phyloP scores from a whole-genome alignment of 92 coral and sea anemone genomes.

The Hydrozoanthus gracilis region DNA sequence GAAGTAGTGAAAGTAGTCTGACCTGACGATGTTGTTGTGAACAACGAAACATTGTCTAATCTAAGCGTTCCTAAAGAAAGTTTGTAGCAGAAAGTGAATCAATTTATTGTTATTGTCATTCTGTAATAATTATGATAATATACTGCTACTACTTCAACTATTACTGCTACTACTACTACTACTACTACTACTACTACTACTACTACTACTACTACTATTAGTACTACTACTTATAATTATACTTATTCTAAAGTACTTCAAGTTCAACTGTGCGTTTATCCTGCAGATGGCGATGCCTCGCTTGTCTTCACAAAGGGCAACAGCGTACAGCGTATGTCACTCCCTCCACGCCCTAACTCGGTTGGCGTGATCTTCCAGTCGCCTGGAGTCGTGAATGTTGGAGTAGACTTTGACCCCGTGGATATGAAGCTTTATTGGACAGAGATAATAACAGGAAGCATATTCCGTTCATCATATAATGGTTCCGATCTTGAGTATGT shows the following conservation, averaged over 20 bases:
- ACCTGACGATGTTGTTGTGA: no score
- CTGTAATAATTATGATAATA: no score
- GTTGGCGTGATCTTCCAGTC: conserved; percentile 85
- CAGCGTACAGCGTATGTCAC: conserved; percentile 94
- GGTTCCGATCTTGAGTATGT: conserved; percentile 80
- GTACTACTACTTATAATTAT: background rate
- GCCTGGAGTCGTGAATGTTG: conserved; percentile 86
- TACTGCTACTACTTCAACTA: no score
- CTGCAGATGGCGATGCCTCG: conserved; percentile 93
- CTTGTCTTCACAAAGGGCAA: conserved; percentile 92
- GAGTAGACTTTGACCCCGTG: conserved; percentile 87
- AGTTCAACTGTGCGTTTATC: background rate
- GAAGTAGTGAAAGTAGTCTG: no score
- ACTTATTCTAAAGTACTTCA: background rate
- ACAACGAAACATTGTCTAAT: no score
- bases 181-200: no score
- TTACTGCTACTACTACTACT: no score
- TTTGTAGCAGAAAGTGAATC: no score
- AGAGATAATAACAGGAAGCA: conserved; percentile 84
- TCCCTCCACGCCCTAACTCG: conserved; percentile 90
- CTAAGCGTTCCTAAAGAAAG: no score
- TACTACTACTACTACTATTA: no score
- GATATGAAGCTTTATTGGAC: conserved; percentile 92
- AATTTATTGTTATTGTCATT: no score
- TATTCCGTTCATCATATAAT: conserved; percentile 85